Base-by-base conservation (phyloP, 1,140 invertebrate genomes). In the Drosophila guanche region DNA sequence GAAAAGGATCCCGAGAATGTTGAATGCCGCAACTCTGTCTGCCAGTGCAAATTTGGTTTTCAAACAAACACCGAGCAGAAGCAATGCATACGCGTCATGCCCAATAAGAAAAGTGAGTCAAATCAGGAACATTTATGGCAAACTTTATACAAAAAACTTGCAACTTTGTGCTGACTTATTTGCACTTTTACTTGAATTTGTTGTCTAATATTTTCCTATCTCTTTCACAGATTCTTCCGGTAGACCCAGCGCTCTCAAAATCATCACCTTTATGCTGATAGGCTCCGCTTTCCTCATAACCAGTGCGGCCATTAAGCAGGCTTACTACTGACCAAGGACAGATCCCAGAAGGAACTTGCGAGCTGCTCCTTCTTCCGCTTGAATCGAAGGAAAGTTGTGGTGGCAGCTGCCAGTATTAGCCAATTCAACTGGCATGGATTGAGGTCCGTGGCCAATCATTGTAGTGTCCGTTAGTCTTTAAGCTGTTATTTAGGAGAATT, bases 21-120 rank as follows among this genome's bases (percentile, higher is more conserved):
- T 0, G 92, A 92, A 7, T 93, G 93, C 55, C 84, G 93, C 7
- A 93, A 93, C 70, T 91, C 92, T 1, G 57, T 92, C 2, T 93
- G 93, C 29, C 92, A 93, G 55, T 93, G 93, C 56, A 90, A 91
- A 56, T 91, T 93, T 54, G 74, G 91, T 7, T 92, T 89, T 55
- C 88, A 91, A 1, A 91, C 89, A 46, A 92, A 88, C 10, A 83
- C 91, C 40, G 80, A 91, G 42, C 65, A 90, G 47, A 76, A 72
- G 48, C 69, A 79, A 46, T 90, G 90, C 59, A 88, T 78, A 51
- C 79, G 89, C 40, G 89, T 90, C 45, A 71, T 85, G 63, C 61
- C 88, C 76, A 90, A 78, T 48, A 90, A 90, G 65, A 91, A 90
- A 79, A 91, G 90, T 91, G 51, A 59, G 67, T 40, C 16, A 5